phyloP scores from a whole-genome alignment of 2,797 vertebrate genomes.

The Typhlichthys subterraneus region DNA sequence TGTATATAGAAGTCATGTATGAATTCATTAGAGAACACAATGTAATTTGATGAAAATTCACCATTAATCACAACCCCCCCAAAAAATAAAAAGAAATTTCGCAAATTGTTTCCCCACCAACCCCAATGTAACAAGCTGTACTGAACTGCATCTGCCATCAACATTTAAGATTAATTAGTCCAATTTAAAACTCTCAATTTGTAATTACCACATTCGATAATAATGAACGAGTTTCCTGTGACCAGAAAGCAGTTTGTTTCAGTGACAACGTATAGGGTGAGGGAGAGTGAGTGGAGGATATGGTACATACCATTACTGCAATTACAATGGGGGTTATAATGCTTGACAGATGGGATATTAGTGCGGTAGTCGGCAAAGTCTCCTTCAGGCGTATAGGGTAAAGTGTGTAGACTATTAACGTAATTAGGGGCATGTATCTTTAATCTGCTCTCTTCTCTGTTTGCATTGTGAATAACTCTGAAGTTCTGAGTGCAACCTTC shows the following conservation, averaged over 20 bases:
- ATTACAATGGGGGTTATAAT: not conserved
- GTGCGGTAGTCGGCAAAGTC: conserved; percentile 10
- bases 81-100: too few species aligned
- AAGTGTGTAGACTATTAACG: not conserved
- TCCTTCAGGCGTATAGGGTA: conserved; percentile 18
- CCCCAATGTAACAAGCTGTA: too few species aligned
- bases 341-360: not conserved
- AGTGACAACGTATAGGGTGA: not conserved
- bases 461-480: conserved; percentile 14
- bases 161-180: too few species aligned
- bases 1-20: too few species aligned
- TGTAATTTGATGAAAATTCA: too few species aligned
- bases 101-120: too few species aligned
- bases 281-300: not conserved
- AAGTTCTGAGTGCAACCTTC: not conserved
- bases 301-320: conserved; percentile 19
- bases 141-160: too few species aligned
- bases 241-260: conserved; percentile 6
- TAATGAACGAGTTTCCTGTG: too few species aligned
- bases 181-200: too few species aligned
- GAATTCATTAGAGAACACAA: too few species aligned
- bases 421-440: conserved; percentile 21
- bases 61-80: too few species aligned
- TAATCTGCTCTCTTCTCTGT: conserved; percentile 17
- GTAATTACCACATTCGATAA: too few species aligned